phyloP scores from a whole-genome alignment of 2,888 invertebrate genomes.

The Thysanoteuthis rhombus region DNA sequence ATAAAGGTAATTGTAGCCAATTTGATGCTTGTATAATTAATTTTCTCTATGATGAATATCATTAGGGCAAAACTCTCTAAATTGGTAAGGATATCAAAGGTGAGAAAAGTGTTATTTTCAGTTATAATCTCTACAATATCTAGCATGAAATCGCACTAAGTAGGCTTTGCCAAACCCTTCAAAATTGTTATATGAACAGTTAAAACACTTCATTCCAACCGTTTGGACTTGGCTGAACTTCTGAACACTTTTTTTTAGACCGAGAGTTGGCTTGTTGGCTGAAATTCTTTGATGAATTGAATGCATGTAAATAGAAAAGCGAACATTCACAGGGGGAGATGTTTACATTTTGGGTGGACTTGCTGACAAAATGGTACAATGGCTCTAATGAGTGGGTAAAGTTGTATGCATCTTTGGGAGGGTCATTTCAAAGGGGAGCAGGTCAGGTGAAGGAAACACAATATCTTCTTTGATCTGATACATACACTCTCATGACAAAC shows the following conservation, averaged over 20 bases:
- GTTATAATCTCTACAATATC: not conserved
- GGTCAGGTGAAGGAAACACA: not conserved
- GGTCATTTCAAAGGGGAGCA: not conserved
- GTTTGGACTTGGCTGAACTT: not conserved
- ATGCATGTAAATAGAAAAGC: conserved; percentile 12
- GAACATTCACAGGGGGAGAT: not conserved
- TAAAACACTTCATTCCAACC: not conserved
- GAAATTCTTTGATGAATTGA: not conserved
- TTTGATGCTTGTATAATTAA: too few relatives aligned
- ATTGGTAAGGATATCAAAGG: too few relatives aligned
- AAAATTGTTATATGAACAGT: not conserved
- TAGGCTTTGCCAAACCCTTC: not conserved
- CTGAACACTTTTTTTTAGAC: not conserved
- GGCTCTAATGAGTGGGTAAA: not conserved
- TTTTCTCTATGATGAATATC: too few relatives aligned
- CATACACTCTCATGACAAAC: not conserved
- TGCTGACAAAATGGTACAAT: conserved; percentile 12
- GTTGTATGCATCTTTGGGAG: not conserved
- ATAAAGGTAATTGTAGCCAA: too few relatives aligned
- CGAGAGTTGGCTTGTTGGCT: not conserved
- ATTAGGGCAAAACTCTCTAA: too few relatives aligned
- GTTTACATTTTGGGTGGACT: not conserved
- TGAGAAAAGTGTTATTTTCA: not conserved
- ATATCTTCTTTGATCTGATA: not conserved
- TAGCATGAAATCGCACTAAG: not conserved